Evolutionary conservation across 2,797 vertebrate genomes (phyloP).

Genomic region (Onychomys leucogaster): DNA sequence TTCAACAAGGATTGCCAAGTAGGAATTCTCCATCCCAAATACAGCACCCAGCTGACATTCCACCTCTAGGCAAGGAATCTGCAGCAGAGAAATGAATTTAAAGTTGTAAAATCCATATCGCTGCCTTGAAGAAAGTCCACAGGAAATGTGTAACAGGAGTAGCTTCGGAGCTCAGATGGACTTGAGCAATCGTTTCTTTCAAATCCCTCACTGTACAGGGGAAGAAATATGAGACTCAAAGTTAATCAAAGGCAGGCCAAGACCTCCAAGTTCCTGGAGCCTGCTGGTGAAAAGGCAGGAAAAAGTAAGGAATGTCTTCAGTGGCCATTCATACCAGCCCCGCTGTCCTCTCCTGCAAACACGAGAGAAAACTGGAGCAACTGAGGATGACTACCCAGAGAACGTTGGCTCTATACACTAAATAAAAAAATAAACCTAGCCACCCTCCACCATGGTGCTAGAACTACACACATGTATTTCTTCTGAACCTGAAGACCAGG

Average conservation of each 20-base stretch:
- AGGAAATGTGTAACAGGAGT: not conserved
- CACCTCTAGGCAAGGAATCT: not conserved
- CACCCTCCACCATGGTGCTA: not conserved
- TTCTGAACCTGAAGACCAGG: not conserved
- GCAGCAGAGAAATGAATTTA: conserved; percentile 11
- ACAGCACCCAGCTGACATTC: not conserved
- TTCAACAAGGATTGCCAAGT: not conserved
- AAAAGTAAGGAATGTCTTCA: not conserved
- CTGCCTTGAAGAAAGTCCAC: not conserved
- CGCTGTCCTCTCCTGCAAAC: not conserved
- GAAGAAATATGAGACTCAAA: not conserved
- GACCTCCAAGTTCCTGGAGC: not conserved
- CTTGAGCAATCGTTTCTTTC: not conserved
- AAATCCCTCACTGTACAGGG: not conserved
- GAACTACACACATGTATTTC: not conserved
- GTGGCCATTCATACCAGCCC: not conserved
- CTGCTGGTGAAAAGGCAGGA: not conserved
- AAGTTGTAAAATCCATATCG: conserved; percentile 3
- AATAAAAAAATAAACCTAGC: not conserved
- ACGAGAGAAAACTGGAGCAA: not conserved
- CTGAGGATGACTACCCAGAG: not conserved
- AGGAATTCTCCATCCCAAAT: not conserved
- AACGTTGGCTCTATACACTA: not conserved
- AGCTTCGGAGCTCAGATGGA: not conserved
- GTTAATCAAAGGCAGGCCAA: not conserved